Conservation (phyloP, 2,888 invertebrate species). For the Parnassius glacialis region DNA sequence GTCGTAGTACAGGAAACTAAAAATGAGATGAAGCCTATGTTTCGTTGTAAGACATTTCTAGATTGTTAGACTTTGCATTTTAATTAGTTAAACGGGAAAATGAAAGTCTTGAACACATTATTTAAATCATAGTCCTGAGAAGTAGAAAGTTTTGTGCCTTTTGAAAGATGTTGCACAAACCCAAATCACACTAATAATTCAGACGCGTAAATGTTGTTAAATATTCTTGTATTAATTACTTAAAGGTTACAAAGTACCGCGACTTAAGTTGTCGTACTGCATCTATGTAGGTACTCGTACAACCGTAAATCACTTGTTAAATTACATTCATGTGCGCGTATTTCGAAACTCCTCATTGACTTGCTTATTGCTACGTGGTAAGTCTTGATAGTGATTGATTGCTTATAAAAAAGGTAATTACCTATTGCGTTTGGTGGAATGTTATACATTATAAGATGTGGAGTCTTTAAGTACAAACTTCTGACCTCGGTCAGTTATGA, state of each 20-base stretch:
- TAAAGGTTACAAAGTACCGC: constrained; percentile 3
- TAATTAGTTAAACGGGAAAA: too few species aligned
- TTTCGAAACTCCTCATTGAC: constrained; percentile 30
- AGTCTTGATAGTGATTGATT: constrained; percentile 54
- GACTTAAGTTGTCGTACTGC: constrained; percentile 6
- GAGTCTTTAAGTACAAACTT: neutral
- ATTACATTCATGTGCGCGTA: constrained; percentile 13
- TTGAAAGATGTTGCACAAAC: neutral
- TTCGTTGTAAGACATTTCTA: too few species aligned
- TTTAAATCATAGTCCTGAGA: too few species aligned
- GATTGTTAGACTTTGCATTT: too few species aligned
- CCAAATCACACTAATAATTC: neutral
- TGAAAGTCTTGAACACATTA: too few species aligned
- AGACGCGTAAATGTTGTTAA: neutral
- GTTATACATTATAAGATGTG: constrained; percentile 10
- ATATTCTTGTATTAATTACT: neutral
- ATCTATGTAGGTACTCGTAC: neutral
- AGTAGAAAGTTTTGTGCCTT: too few species aligned
- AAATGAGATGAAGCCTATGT: too few species aligned
- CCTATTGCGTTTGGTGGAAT: constrained; percentile 31
- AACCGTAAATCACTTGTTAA: constrained; percentile 15
- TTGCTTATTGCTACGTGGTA: constrained; percentile 45
- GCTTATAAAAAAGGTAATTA: constrained; percentile 57
- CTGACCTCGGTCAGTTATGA: neutral
- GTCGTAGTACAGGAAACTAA: too few species aligned